These are phyloP conservation scores for Venturia canescens DNA, from an alignment of 1,140 invertebrate genomes.

Conservation along the genomic window DNA sequence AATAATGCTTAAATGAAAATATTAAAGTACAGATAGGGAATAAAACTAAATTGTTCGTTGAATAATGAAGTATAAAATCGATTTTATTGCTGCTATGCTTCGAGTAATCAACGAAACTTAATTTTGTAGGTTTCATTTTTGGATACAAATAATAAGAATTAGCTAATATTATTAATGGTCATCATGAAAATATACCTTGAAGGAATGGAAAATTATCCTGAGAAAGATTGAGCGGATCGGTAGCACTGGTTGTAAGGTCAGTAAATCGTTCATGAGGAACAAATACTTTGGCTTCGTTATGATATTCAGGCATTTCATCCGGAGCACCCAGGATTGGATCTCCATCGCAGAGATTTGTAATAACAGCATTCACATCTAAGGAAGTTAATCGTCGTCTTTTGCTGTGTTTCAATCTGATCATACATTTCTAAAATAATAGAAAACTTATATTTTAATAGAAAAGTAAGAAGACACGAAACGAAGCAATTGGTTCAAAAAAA, in stretches of 20 bases:
- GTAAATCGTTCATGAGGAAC: slow-evolving; percentile 70
- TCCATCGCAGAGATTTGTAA: slow-evolving; percentile 71
- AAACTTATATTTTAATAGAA: slow-evolving; percentile 18
- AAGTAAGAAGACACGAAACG: background rate
- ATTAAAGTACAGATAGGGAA: slow-evolving; percentile 1
- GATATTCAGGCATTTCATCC: slow-evolving; percentile 70
- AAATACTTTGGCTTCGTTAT: slow-evolving; percentile 72
- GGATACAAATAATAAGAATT: slow-evolving; percentile 21
- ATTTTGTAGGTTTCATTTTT: no score
- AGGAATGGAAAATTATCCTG: slow-evolving; percentile 69
- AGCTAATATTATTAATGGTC: background rate
- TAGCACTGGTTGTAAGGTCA: slow-evolving; percentile 67
- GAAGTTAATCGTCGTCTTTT: slow-evolving; percentile 70
- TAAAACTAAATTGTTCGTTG: background rate
- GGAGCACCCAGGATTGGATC: slow-evolving; percentile 72
- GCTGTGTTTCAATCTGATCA: slow-evolving; percentile 73
- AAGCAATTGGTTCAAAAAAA: slow-evolving; percentile 29
- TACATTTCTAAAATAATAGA: slow-evolving; percentile 70
- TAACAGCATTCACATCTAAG: slow-evolving; percentile 71
- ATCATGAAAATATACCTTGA: slow-evolving; percentile 60
- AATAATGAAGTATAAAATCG: no score
- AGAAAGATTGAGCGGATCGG: slow-evolving; percentile 65
- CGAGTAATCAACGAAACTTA: no score
- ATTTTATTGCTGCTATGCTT: no score
- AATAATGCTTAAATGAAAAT: background rate